These are phyloP conservation scores for Sthenelais limicola DNA, from an alignment of 2,888 invertebrate species.

Conservation along the genomic window DNA sequence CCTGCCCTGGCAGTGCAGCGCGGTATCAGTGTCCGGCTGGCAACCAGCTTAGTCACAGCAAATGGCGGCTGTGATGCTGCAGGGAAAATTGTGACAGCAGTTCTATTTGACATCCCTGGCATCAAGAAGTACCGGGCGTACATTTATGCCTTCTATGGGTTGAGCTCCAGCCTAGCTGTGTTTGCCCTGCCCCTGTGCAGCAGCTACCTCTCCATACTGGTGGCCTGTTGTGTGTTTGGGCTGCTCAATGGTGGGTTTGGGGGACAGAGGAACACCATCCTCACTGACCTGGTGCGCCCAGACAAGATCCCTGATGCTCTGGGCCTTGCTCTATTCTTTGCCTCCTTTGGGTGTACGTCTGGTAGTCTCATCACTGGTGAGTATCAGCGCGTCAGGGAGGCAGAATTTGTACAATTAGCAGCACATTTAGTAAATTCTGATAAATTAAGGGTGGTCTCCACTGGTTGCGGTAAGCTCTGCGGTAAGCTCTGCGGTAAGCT, in stretches of 20 bases:
- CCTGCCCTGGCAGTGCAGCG: conserved; percentile 1
- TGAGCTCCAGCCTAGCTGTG: neutral
- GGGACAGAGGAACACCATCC: conserved; percentile 7
- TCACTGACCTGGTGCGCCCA: conserved; percentile 14
- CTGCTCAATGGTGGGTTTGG: neutral
- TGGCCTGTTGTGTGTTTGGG: neutral
- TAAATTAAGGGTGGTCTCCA: no score
- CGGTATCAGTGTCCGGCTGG: neutral
- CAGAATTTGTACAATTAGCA: no score
- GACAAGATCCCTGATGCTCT: neutral
- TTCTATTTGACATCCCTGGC: neutral
- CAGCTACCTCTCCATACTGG: neutral
- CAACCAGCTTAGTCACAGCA: neutral
- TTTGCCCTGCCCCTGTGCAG: neutral
- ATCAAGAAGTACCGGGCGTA: neutral
- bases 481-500: no score
- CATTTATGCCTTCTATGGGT: neutral
- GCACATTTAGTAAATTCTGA: no score
- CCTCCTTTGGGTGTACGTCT: neutral
- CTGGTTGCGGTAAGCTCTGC: no score
- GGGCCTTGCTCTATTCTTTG: neutral
- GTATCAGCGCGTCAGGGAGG: no score
- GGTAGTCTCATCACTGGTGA: conserved; percentile 3
- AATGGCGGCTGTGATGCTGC: neutral
- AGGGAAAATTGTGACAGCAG: neutral